phyloP scores from a whole-genome alignment of 2,113 vertebrate species.

The Oncorhynchus nerka region DNA sequence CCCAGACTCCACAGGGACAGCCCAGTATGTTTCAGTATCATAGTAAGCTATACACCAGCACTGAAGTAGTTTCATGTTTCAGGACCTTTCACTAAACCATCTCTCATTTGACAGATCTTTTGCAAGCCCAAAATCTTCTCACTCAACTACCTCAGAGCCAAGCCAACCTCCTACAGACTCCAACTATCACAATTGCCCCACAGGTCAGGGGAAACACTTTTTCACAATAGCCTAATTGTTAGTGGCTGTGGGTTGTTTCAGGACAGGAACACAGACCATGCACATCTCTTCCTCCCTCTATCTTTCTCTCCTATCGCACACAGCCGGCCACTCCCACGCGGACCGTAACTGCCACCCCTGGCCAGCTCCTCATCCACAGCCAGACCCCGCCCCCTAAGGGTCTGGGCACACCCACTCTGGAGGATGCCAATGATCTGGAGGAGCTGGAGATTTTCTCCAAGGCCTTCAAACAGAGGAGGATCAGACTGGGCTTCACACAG shows the following conservation, averaged over 20 bases:
- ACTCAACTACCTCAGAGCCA: constrained; percentile 97
- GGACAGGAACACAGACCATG: no score
- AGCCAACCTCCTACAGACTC: constrained; percentile 92
- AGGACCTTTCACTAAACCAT: neutral
- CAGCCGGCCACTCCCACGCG: constrained; percentile 90
- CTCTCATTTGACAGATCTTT: constrained; percentile 74
- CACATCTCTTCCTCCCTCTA: neutral
- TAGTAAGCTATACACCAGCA: neutral
- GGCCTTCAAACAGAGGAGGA: constrained; percentile 92
- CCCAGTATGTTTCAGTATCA: constrained; percentile 75
- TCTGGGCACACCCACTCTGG: constrained; percentile 86
- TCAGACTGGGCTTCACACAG: constrained; percentile 95
- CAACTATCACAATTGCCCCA: constrained; percentile 89
- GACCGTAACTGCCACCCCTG: constrained; percentile 86
- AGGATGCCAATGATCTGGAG: constrained; percentile 91
- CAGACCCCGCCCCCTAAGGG: constrained; percentile 88
- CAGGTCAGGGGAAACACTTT: constrained; percentile 70
- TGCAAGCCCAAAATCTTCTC: constrained; percentile 92
- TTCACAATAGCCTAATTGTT: neutral
- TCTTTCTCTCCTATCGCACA: constrained; percentile 12
- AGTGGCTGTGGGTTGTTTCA: neutral
- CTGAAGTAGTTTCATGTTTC: neutral
- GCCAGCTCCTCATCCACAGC: constrained; percentile 78
- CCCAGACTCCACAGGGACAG: constrained; percentile 89
- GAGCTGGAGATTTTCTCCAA: constrained; percentile 92